phyloP scores from a whole-genome alignment of 2,113 vertebrate species.

The Lophius piscatorius region DNA sequence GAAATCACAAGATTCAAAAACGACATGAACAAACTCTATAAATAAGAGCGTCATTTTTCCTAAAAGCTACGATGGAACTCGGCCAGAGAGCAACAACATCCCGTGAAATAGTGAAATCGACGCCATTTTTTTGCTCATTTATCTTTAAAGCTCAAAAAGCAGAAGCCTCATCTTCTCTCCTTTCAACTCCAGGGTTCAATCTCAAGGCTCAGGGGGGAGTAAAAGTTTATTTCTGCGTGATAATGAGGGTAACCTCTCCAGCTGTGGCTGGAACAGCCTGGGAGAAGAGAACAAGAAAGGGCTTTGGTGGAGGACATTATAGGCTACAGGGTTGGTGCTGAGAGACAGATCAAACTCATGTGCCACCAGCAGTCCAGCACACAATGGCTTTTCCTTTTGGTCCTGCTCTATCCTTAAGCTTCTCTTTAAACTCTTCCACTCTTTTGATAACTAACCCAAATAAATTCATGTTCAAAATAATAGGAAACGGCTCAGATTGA shows the following conservation, averaged over 20 bases:
- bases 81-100: no score
- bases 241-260: conserved; percentile 41
- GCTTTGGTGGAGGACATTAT: conserved; percentile 53
- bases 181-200: conserved; percentile 18
- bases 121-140: no score
- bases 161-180: not conserved
- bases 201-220: conserved; percentile 28
- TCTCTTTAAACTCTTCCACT: conserved; percentile 61
- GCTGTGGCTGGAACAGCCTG: conserved; percentile 19
- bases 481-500: conserved; percentile 48
- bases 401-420: conserved; percentile 51
- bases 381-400: conserved; percentile 32
- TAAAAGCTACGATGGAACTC: no score
- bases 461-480: conserved; percentile 63
- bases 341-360: conserved; percentile 57
- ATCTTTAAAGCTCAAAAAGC: no score
- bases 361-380: conserved; percentile 57
- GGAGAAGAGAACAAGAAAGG: conserved; percentile 59
- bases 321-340: conserved; percentile 50
- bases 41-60: no score
- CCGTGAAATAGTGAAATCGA: no score
- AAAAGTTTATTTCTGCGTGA: conserved; percentile 39
- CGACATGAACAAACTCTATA: no score
- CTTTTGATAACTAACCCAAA: conserved; percentile 62
- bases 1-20: no score